phyloP scores from a whole-genome alignment of 1,140 invertebrate genomes.

The Tetramorium parvispinum region DNA sequence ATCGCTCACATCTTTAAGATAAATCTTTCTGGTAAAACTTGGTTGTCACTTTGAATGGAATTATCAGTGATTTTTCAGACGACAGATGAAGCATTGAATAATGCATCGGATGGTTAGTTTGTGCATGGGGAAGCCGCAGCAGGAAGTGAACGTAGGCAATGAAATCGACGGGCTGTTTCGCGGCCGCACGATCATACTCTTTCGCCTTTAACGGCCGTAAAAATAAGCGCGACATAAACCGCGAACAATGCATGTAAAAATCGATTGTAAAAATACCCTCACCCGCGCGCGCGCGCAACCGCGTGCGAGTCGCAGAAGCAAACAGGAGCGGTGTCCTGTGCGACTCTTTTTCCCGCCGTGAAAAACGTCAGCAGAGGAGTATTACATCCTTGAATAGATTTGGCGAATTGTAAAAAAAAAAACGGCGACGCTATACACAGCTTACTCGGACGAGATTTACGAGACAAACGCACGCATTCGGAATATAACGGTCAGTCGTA shows the following conservation, averaged over 20 bases:
- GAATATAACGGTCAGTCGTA: conserved; percentile 60
- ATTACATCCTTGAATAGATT: conserved; percentile 69
- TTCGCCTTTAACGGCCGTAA: conserved; percentile 73
- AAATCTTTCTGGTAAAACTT: conserved; percentile 16
- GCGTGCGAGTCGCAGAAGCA: neutral
- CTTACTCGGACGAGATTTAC: conserved; percentile 72
- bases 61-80: conserved; percentile 5
- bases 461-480: conserved; percentile 69
- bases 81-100: conserved; percentile 23
- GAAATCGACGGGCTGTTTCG: conserved; percentile 55
- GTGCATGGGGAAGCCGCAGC: conserved; percentile 29
- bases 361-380: conserved; percentile 45
- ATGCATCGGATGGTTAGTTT: conserved; percentile 52
- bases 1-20: neutral
- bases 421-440: conserved; percentile 56
- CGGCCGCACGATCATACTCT: conserved; percentile 66
- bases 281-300: conserved; percentile 18
- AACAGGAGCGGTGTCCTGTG: neutral
- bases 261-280: conserved; percentile 63
- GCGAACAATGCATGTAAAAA: conserved; percentile 62
- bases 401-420: conserved; percentile 73
- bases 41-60: neutral
- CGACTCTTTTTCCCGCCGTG: conserved; percentile 49
- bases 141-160: conserved; percentile 45
- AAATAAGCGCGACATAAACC: conserved; percentile 66